These are phyloP conservation scores for Aphelinus certus DNA, from an alignment of 1,140 invertebrate species.

Conservation along the genomic window DNA sequence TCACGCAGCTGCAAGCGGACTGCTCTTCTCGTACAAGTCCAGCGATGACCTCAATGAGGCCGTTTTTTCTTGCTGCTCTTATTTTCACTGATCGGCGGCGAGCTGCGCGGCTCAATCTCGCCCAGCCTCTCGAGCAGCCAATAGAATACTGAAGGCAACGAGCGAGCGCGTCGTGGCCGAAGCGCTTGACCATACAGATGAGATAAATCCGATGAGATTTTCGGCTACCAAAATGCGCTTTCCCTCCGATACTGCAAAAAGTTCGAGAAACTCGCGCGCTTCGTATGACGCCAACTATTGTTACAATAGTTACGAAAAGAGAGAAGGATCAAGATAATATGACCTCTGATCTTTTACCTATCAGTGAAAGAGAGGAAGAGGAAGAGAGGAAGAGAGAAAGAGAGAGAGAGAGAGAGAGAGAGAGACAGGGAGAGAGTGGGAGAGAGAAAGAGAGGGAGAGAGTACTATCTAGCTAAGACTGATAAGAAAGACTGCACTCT, in stretches of 20 bases:
- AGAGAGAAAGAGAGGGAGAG: too few species aligned
- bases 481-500: constrained; percentile 20
- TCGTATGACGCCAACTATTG: constrained; percentile 25
- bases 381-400: neutral
- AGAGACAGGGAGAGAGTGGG: neutral
- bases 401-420: constrained; percentile 12
- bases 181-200: neutral
- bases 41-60: constrained; percentile 54
- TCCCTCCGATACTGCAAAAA: constrained; percentile 25
- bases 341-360: constrained; percentile 46
- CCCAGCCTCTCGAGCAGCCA: neutral
- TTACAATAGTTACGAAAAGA: constrained; percentile 35
- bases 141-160: constrained; percentile 1
- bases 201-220: constrained; percentile 26
- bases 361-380: constrained; percentile 14
- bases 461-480: constrained; percentile 17
- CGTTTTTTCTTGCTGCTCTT: constrained; percentile 32
- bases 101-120: constrained; percentile 2
- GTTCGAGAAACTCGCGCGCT: constrained; percentile 6
- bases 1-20: constrained; percentile 47
- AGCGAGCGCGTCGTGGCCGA: neutral
- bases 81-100: constrained; percentile 27
- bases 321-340: constrained; percentile 44
- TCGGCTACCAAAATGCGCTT: neutral
- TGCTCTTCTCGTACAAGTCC: constrained; percentile 54